Base-by-base conservation (phyloP, 2,888 invertebrate genomes). In the Drosophila maculinotata region DNA sequence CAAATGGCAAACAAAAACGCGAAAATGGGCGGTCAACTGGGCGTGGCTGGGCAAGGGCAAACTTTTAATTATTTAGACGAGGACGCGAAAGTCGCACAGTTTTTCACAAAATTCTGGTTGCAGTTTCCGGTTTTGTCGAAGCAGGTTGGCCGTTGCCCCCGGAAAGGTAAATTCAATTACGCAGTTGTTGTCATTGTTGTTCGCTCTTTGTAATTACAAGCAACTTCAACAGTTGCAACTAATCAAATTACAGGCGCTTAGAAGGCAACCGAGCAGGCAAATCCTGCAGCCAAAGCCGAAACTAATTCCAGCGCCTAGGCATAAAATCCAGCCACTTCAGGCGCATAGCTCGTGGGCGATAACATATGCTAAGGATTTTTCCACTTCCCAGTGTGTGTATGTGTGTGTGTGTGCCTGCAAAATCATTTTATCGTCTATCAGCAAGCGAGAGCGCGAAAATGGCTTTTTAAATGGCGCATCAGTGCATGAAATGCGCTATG, bases 51-150 rank as follows among this genome's bases (percentile, higher is more conserved):
- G 63, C 71, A 72, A 70, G 68, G 67, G 56, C 56, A 57, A 84
- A 84, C 70, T 84, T 82, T 84, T 82, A 82, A 82, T 82, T 79
- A 81, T 84, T 81, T 79, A 71, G 72, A 70, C 53, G 79, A 54
- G 69, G 44, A 69, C 67, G 65, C 71, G 58, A 69, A 78, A 72
- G 62, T 68, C 76, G 60, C 57, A 38, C 41, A 15, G 41, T 52
- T 67, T 76, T 76, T 68, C 52, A 47, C 35, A 39, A 49, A 63
- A 41, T 36, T 48, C 49, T 33, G 62, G 57, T 39, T 62, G 66
- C 67, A 70, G 59, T 62, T 66, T 69, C 70, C 35, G 28, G 56
- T 44, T 45, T 56, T 35, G 25, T 28, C 20, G 20, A 4, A 36
- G 48, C 38, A n/a, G n/a, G n/a, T 31, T 62, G 52, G 48, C 28